Base-by-base conservation (phyloP, 2,888 invertebrate genomes). In the Petrolisthes cinctipes region DNA sequence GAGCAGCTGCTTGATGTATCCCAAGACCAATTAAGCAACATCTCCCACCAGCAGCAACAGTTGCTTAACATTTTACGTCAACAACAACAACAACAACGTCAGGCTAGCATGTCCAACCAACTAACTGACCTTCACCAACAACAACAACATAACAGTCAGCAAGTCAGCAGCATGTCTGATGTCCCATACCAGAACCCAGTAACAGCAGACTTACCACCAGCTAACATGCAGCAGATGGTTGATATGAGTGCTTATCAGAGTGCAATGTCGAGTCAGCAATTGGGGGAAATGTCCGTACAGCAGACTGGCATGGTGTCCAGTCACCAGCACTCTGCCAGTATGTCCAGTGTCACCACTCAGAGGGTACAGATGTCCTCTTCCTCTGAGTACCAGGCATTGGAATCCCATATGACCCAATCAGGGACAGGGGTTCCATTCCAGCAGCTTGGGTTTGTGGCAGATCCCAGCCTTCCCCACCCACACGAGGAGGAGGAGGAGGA, bases 281-380 rank as follows among this genome's bases (percentile, higher is more conserved):
- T 37, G 37, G 0, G 78, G 66, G 79, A 75, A 53, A 53, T 79
- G 85, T 61, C 66, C 20, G 20, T 66, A 6, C 83, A 79, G 9
- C 86, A 87, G 73, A n/a, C n/a, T 53, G n/a, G 54, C 54, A 56
- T n/a, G 54, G 54, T 79, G 54, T 17, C 79, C 56, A 76, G 14
- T 9, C 23, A 66, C 4, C 71, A 80, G 53, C 56, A 86, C 56
- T 75, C 76, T 37, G 76, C n/a, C n/a, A 37, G 37, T 37, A 80
- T 85, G 57, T 81, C 81, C 81, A 71, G 71, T 57, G 61, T 87
- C 11, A 76, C 54, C 51, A 73, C 61, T 20, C 87, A 87, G 80
- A 71, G 81, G 80, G 82, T 87, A 20, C 83, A 79, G 14, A 81
- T 87, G 83, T 61, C 87, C 80, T 87, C 87, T 37, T 37, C 37